A percentile compares a stretch with the other conserved stretches of the same genome.
These are phyloP conservation scores for Rousettus leschenaultii DNA, from an alignment of 2,113 vertebrate genomes.

Conservation along the genomic window DNA sequence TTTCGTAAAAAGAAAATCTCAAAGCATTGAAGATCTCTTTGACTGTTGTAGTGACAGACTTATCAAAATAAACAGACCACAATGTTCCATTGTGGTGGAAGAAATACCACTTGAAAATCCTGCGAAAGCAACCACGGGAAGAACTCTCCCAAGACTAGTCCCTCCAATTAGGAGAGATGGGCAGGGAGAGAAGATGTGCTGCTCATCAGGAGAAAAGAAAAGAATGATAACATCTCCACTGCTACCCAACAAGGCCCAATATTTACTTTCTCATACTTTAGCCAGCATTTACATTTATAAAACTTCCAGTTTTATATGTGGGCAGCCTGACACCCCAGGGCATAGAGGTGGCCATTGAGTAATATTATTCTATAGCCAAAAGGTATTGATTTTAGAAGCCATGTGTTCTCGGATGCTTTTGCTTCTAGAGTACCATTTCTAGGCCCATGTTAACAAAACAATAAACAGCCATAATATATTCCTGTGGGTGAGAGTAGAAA, in stretches of 20 bases:
- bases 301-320: neutral
- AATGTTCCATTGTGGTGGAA: neutral
- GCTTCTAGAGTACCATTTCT: neutral
- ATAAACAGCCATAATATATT: neutral
- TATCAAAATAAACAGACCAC: constrained; percentile 39
- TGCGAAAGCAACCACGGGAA: neutral
- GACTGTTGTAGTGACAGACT: neutral
- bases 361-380: neutral
- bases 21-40: neutral
- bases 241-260: neutral
- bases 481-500: neutral
- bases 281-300: neutral
- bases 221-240: neutral
- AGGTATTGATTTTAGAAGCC: neutral
- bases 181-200: neutral
- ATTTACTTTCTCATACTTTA: neutral
- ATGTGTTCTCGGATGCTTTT: neutral
- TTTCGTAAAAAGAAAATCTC: neutral
- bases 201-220: neutral
- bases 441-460: neutral
- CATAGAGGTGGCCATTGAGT: neutral
- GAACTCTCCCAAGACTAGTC: neutral
- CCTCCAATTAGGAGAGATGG: neutral
- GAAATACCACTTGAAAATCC: constrained; percentile 6
- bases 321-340: neutral